Percentiles rank a stretch among this genome's conserved stretches.
These are phyloP conservation scores for Hydra vulgaris DNA, from an alignment of 30 jellyfish, hydroid and myxozoan genomes.

Conservation along the genomic window DNA sequence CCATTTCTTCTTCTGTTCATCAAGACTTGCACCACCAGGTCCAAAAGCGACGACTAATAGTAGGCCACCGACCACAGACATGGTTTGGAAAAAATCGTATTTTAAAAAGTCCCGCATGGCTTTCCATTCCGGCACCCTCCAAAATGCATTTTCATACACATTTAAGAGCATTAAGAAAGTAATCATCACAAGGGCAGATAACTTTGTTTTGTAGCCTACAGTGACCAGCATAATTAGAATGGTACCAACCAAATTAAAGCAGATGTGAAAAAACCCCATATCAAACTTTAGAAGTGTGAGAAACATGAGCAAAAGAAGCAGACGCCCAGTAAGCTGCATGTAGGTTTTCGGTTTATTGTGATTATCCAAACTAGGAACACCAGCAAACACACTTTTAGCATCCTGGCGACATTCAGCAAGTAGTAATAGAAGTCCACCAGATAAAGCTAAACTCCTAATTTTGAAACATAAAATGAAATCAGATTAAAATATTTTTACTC, in stretches of 20 bases:
- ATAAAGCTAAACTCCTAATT: constrained; percentile 88
- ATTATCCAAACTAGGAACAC: constrained; percentile 86
- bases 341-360: constrained; percentile 89
- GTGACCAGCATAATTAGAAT: constrained; percentile 75
- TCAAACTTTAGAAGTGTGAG: constrained; percentile 87
- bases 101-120: constrained; percentile 96
- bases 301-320: constrained; percentile 83
- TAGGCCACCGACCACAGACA: constrained; percentile 99
- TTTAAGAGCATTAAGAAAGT: constrained; percentile 55
- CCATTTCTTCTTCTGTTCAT: constrained; percentile 97
- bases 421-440: constrained; percentile 84
- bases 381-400: constrained; percentile 95
- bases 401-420: constrained; percentile 95
- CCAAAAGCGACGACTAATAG: constrained; percentile 96
- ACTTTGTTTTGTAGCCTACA: constrained; percentile 95
- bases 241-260: constrained; percentile 73
- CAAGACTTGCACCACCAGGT: constrained; percentile 99
- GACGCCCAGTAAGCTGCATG: constrained; percentile 99
- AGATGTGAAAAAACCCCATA: constrained; percentile 83
- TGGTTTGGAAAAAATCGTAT: constrained; percentile 98
- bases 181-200: constrained; percentile 85
- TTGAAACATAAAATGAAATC: not conserved
- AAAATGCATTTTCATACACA: constrained; percentile 88
- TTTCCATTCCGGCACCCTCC: constrained; percentile 98
- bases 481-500: not conserved